A percentile compares a stretch with the other conserved stretches of the same genome.
phyloP scores from a whole-genome alignment of 30 jellyfish, hydroid and myxozoan species.

The Pelagia noctiluca region DNA sequence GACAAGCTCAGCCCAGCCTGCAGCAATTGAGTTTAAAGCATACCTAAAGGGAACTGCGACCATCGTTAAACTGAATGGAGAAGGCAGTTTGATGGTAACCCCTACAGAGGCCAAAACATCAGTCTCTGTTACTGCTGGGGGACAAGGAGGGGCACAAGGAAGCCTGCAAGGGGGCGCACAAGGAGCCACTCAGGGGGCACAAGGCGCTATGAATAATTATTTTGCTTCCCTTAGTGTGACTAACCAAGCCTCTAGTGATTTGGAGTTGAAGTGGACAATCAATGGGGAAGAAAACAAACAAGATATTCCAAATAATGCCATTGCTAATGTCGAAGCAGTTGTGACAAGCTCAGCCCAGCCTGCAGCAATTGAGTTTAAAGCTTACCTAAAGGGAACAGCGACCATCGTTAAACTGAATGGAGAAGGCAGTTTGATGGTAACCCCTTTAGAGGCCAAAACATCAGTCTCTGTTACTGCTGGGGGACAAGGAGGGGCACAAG shows the following conservation, averaged over 20 bases:
- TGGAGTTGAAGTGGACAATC: not conserved
- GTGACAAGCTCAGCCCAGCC: constrained; percentile 36
- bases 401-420: constrained; percentile 6
- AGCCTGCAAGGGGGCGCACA: constrained; percentile 13
- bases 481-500: not conserved
- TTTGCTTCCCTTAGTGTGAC: no score
- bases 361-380: constrained; percentile 31
- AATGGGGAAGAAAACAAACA: constrained; percentile 16
- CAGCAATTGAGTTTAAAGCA: constrained; percentile 70
- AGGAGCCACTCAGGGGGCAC: not conserved
- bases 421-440: not conserved
- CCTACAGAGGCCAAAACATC: constrained; percentile 62
- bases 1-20: constrained; percentile 56
- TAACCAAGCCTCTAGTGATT: not conserved
- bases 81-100: constrained; percentile 49
- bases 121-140: constrained; percentile 65
- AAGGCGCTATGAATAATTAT: not conserved
- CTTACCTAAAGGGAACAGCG: constrained; percentile 14
- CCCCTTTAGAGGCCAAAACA: not conserved
- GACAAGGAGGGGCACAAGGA: constrained; percentile 50
- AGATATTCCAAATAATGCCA: constrained; percentile 28
- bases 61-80: constrained; percentile 69
- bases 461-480: constrained; percentile 6
- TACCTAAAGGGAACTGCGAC: constrained; percentile 66
- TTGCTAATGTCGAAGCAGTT: not conserved